Evolutionary conservation across 2,113 vertebrate species (phyloP).

Genomic region (Tragulus kanchil): DNA sequence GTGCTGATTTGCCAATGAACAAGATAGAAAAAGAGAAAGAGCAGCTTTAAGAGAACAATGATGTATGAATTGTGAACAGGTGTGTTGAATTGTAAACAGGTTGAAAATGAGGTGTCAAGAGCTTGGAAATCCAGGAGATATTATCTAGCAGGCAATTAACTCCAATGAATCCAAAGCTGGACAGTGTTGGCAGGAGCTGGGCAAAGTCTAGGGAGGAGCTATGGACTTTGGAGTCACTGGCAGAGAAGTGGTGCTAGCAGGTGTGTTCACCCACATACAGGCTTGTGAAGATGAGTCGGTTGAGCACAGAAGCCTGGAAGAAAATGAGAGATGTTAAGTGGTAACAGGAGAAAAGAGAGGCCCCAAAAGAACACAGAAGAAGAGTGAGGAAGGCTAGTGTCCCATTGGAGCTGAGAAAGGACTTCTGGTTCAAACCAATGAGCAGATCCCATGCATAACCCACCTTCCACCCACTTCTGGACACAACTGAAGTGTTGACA

Average conservation of each 20-base stretch:
- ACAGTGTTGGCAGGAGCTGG: neutral
- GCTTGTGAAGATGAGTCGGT: neutral
- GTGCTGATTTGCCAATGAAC: neutral
- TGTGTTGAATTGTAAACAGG: neutral
- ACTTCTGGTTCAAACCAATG: neutral
- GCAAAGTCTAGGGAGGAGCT: neutral
- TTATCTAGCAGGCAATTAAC: neutral
- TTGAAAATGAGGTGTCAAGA: neutral
- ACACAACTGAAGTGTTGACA: neutral
- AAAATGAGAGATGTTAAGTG: neutral
- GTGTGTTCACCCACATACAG: neutral
- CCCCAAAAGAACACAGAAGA: neutral
- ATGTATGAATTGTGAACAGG: no score
- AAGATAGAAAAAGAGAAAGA: neutral
- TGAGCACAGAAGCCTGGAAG: neutral
- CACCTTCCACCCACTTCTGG: neutral
- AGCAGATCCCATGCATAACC: neutral
- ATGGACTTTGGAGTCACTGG: neutral
- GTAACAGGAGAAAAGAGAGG: neutral
- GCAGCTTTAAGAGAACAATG: neutral
- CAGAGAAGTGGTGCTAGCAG: neutral
- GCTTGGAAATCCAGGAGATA: neutral
- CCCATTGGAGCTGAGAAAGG: neutral
- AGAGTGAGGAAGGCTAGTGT: neutral
- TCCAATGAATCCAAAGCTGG: no score